These are phyloP conservation scores for Drosophila demipolita DNA, from an alignment of 2,888 invertebrate genomes.

Conservation along the genomic window DNA sequence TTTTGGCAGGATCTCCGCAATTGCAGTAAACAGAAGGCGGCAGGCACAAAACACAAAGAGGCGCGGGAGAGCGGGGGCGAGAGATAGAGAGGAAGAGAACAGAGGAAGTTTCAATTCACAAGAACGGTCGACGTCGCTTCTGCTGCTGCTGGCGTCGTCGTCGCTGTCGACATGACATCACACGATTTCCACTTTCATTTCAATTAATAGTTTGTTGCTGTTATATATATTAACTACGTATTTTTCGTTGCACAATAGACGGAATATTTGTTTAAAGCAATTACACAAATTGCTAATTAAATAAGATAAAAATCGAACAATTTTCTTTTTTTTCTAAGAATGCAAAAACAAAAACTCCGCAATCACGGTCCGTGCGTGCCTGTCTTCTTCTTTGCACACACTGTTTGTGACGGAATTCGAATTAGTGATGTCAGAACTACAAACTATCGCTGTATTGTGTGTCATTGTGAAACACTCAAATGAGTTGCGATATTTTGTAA, in stretches of 20 bases:
- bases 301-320: slow-evolving; percentile 48
- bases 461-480: background rate
- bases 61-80: slow-evolving; percentile 3
- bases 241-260: slow-evolving; percentile 70
- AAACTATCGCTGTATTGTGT: slow-evolving; percentile 9
- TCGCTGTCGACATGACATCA: slow-evolving; percentile 66
- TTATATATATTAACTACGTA: slow-evolving; percentile 36
- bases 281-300: slow-evolving; percentile 50
- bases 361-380: slow-evolving; percentile 66
- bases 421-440: slow-evolving; percentile 19
- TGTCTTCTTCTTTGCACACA: slow-evolving; percentile 46
- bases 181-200: slow-evolving; percentile 72
- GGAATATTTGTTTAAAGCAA: slow-evolving; percentile 48
- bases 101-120: slow-evolving; percentile 76
- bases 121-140: slow-evolving; percentile 65
- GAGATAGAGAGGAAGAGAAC: slow-evolving; percentile 32
- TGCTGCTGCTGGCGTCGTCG: slow-evolving; percentile 19
- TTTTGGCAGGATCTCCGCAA: slow-evolving; percentile 32
- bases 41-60: slow-evolving; percentile 22
- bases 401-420: slow-evolving; percentile 73
- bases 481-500: slow-evolving; percentile 4
- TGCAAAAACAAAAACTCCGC: slow-evolving; percentile 74
- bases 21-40: slow-evolving; percentile 25
- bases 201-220: slow-evolving; percentile 38
- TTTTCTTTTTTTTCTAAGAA: slow-evolving; percentile 49